Percentiles rank a stretch among this genome's conserved stretches.
Evolutionary conservation across 2,888 invertebrate genomes (phyloP).

Genomic region (Sipha maydis): DNA sequence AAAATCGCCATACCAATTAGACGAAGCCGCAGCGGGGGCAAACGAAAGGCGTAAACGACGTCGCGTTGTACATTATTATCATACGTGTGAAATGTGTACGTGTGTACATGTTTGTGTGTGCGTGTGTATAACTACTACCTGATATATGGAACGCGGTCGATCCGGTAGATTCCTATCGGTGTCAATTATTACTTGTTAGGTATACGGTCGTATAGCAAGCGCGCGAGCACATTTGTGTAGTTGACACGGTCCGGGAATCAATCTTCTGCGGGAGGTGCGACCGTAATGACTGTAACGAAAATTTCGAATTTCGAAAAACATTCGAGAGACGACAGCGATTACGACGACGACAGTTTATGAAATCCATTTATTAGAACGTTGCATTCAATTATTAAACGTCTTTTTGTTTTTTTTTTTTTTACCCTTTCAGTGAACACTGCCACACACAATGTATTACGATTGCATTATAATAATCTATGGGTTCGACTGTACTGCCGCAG

Average conservation of each 20-base stretch:
- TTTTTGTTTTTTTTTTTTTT: neutral
- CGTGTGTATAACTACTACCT: neutral
- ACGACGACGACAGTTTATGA: neutral
- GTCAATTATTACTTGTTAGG: constrained; percentile 13
- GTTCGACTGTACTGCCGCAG: too few relatives aligned
- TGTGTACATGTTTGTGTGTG: neutral
- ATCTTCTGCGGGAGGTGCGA: neutral
- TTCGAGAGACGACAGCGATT: neutral
- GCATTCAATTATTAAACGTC: neutral
- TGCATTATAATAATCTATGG: neutral
- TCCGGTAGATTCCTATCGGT: constrained; percentile 14
- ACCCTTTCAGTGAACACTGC: too few relatives aligned
- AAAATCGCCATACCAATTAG: constrained; percentile 40
- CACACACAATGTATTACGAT: neutral
- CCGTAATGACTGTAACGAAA: neutral
- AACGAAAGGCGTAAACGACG: constrained; percentile 23
- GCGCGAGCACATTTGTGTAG: neutral
- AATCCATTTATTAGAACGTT: neutral
- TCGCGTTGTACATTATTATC: neutral
- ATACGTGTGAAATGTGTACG: neutral
- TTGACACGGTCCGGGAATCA: constrained; percentile 5
- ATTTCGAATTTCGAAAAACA: constrained; percentile 20
- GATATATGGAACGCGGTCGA: constrained; percentile 22
- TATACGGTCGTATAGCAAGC: too few relatives aligned
- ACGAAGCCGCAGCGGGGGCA: constrained; percentile 3